phyloP scores from a whole-genome alignment of 2,888 invertebrate genomes.

The Macroteleia sp. region DNA sequence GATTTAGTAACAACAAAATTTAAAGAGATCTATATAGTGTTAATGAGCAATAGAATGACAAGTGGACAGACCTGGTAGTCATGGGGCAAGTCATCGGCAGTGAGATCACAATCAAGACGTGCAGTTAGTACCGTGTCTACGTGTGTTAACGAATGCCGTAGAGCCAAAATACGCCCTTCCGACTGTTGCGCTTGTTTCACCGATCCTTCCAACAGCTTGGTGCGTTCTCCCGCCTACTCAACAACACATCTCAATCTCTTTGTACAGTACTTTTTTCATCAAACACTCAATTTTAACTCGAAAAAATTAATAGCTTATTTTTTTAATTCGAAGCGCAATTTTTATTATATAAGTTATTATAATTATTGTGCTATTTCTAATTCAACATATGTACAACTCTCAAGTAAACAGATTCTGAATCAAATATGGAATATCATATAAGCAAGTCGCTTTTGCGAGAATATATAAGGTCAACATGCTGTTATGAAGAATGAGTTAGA shows the following conservation, averaged over 20 bases:
- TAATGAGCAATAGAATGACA: conserved; percentile 35
- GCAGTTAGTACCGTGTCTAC: conserved; percentile 89
- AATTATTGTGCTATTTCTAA: too few relatives aligned
- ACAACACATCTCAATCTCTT: conserved; percentile 68
- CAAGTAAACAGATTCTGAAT: background rate
- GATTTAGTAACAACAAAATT: too few relatives aligned
- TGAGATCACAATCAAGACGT: conserved; percentile 90
- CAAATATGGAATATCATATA: conserved; percentile 2
- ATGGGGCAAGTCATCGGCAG: conserved; percentile 91
- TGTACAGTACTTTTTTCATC: conserved; percentile 14
- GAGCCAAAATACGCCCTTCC: conserved; percentile 89
- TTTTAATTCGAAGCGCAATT: too few relatives aligned
- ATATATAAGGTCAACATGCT: conserved; percentile 39
- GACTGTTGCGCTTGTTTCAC: conserved; percentile 91
- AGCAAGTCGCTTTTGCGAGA: conserved; percentile 15
- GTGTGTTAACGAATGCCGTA: conserved; percentile 89
- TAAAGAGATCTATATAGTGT: too few relatives aligned
- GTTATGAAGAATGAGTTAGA: conserved; percentile 38
- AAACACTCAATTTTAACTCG: background rate
- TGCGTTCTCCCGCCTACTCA: conserved; percentile 86
- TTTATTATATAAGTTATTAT: too few relatives aligned
- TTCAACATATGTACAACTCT: background rate
- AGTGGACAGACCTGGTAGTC: conserved; percentile 87
- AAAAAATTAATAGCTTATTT: too few relatives aligned
- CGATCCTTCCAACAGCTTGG: conserved; percentile 87